Percentiles rank a stretch among this genome's conserved stretches.
Conservation (phyloP, 2,797 vertebrate genomes). For the Fistularia commersonii region DNA sequence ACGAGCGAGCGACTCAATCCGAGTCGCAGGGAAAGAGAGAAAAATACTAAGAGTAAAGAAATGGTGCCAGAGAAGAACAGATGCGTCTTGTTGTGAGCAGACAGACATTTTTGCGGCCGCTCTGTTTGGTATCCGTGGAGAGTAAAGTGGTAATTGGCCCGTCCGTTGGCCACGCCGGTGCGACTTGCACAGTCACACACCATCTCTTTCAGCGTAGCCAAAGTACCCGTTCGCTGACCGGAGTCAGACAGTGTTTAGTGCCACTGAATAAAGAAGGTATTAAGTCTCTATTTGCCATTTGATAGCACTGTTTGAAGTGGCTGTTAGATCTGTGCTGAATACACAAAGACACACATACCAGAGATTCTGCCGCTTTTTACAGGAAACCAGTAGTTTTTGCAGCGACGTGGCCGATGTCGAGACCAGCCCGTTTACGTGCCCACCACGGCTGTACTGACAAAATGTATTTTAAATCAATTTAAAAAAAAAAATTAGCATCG, state of each 20-base stretch:
- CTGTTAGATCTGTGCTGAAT: slow-evolving; percentile 45
- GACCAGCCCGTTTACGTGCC: slow-evolving; percentile 1
- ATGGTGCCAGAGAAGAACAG: slow-evolving; percentile 35
- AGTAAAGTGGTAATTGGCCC: slow-evolving; percentile 58
- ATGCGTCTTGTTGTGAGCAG: slow-evolving; percentile 53
- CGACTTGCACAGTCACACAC: slow-evolving; percentile 44
- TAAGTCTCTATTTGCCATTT: slow-evolving; percentile 50
- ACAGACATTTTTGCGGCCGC: slow-evolving; percentile 64
- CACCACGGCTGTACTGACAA: no score
- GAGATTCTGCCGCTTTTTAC: slow-evolving; percentile 25
- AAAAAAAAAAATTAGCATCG: slow-evolving; percentile 4
- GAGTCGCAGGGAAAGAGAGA: slow-evolving; percentile 8
- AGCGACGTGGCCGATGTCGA: slow-evolving; percentile 15
- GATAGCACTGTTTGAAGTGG: slow-evolving; percentile 52
- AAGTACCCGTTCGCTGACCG: slow-evolving; percentile 34
- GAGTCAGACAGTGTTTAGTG: slow-evolving; percentile 49
- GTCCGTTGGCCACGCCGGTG: slow-evolving; percentile 33
- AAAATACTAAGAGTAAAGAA: slow-evolving; percentile 16
- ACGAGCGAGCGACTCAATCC: slow-evolving; percentile 7
- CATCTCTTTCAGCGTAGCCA: slow-evolving; percentile 38
- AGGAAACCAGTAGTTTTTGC: slow-evolving; percentile 21
- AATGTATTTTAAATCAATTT: no score
- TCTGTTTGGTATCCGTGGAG: slow-evolving; percentile 66
- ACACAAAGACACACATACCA: slow-evolving; percentile 50
- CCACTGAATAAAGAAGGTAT: slow-evolving; percentile 58